Conservation (phyloP, 2,888 invertebrate genomes). For the Aphrophora alni region DNA sequence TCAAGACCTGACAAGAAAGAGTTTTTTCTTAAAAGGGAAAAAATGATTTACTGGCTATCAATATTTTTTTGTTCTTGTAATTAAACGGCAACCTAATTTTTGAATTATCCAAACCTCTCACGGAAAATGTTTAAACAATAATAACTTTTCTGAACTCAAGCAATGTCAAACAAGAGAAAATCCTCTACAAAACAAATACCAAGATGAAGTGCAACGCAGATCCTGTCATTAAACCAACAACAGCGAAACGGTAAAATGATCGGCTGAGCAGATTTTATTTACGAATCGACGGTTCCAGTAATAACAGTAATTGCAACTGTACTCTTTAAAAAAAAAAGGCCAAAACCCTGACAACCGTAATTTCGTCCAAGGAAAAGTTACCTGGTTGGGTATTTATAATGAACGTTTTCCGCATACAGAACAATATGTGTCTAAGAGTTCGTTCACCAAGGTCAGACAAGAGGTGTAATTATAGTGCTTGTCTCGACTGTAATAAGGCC, state of each 20-base stretch:
- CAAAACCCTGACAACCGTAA: background rate
- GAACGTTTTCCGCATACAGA: background rate
- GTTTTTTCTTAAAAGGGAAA: no score
- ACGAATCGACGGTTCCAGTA: background rate
- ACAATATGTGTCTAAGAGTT: background rate
- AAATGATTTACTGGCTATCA: no score
- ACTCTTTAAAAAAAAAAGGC: background rate
- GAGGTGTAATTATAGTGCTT: background rate
- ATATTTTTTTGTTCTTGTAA: no score
- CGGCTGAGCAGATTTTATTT: background rate
- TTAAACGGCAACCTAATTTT: no score
- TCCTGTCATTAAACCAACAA: background rate
- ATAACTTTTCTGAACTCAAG: no score
- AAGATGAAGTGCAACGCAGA: no score
- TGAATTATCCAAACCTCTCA: no score
- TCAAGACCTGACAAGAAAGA: no score
- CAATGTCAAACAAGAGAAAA: no score
- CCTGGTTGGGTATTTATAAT: background rate
- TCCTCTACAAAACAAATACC: no score
- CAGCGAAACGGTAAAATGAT: background rate
- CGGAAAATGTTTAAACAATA: no score
- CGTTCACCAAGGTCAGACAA: no score
- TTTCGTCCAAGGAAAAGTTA: background rate
- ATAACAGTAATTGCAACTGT: background rate
- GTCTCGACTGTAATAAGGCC: background rate